A percentile compares a stretch with the other conserved stretches of the same genome.
Conservation (phyloP, 2,113 vertebrate genomes). For the Marmota monax region DNA sequence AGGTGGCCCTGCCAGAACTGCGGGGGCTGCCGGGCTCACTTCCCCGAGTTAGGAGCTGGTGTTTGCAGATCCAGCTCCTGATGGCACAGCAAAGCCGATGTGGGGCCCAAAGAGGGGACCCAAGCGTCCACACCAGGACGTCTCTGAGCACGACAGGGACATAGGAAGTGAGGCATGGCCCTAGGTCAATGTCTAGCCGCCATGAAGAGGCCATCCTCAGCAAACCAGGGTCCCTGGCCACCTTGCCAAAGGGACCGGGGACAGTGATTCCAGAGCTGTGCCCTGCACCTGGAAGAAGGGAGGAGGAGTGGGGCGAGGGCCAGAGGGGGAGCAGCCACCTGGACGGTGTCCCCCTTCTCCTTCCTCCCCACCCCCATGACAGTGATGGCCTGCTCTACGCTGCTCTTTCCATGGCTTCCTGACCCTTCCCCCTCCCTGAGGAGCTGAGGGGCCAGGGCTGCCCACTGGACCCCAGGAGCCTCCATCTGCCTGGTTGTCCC, state of each 20-base stretch:
- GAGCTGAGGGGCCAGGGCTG: not conserved
- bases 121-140: not conserved
- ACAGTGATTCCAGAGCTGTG: too few species aligned
- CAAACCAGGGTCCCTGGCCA: too few species aligned
- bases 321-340: not conserved
- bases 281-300: not conserved
- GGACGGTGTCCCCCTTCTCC: not conserved
- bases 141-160: not conserved
- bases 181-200: too few species aligned
- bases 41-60: not conserved
- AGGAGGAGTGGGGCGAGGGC: too few species aligned
- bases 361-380: not conserved
- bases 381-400: accelerated
- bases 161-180: too few species aligned
- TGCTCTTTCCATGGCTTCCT: not conserved
- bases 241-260: not conserved
- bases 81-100: not conserved
- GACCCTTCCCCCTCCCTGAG: not conserved
- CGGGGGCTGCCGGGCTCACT: not conserved
- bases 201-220: accelerated
- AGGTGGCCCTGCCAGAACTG: not conserved
- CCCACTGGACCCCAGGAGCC: not conserved
- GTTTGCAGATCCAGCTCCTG: not conserved
- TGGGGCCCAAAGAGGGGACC: not conserved
- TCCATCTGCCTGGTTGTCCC: not conserved